Base-by-base conservation (phyloP, 2,888 invertebrate genomes). In the Bhutanitis thaidina region DNA sequence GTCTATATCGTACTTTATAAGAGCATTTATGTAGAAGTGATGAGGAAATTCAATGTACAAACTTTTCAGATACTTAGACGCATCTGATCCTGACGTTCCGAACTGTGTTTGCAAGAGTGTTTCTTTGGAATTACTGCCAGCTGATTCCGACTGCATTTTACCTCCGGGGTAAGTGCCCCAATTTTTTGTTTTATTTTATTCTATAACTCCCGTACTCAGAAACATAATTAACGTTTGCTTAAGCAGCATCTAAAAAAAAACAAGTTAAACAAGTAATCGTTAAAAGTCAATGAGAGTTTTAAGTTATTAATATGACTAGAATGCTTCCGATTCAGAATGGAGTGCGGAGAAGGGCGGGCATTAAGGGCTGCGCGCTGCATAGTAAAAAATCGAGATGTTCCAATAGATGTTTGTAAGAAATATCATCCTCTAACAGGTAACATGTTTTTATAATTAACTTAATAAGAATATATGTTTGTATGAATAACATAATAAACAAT, bases 361-460 rank as follows among this genome's bases (percentile, higher is more conserved):
- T 56, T 89, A 16, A 62, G 85, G 56, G 86, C 88, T 0, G 86
- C 88, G 12, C 74, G 85, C 0, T 89, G 88, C 54, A 71, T 86
- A 73, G 74, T 81, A 1, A 79, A 69, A 1, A 77, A 80, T 7
- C 71, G 76, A 2, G 85, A 86, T 37, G 84, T 85, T 0, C 85
- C 87, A 0, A 83, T 89, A 81, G 87, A 84, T 34, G 76, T 87
- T 3, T 89, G 88, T 74, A 86, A 85, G 62, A 85, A 83, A 59
- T 87, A 75, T 52, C 85, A 85, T 55, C 87, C 87, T 0, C 70
- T 87, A 3, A 83, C 86, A 43, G 86, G 88, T 87, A 13, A 8
- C 1, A 13, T 13, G 12, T 34, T 8, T 27, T 27, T 27, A 27
- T 7, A 27, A 4, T 8, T 5, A 20, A 20, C 20, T n/a, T n/a